A percentile compares a stretch with the other conserved stretches of the same genome.
These are phyloP conservation scores for Penaeus vannamei DNA, from an alignment of 1,140 invertebrate species.

Conservation along the genomic window DNA sequence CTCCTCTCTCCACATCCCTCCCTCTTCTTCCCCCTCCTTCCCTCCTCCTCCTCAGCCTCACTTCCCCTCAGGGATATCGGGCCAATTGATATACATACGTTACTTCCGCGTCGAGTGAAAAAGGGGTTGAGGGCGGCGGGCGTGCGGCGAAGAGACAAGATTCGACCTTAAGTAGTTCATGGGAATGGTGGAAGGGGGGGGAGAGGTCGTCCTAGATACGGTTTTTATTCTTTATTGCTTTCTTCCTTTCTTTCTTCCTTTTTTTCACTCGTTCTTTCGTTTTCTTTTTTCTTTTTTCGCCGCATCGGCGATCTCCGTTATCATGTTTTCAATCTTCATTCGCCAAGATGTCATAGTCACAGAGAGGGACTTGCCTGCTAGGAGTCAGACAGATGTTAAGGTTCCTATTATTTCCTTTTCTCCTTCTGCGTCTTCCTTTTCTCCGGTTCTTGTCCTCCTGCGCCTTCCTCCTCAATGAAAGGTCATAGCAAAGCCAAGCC, in stretches of 20 bases:
- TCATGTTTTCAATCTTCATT: constrained; percentile 17
- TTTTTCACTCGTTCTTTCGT: background rate
- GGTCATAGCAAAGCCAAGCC: too few species aligned
- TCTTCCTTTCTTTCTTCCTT: background rate
- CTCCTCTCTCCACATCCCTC: background rate
- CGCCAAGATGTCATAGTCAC: background rate
- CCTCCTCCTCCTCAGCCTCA: constrained; percentile 7
- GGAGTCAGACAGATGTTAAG: too few species aligned
- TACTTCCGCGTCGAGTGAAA: too few species aligned
- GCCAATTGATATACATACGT: too few species aligned
- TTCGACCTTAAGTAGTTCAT: too few species aligned
- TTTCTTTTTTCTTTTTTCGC: background rate
- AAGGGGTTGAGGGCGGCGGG: too few species aligned
- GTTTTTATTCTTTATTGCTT: too few species aligned
- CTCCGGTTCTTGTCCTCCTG: background rate
- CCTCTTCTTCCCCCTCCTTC: constrained; percentile 4
- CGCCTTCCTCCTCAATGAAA: background rate
- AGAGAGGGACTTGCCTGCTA: too few species aligned
- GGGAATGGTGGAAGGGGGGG: too few species aligned
- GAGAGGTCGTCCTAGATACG: too few species aligned
- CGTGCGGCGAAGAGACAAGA: too few species aligned
- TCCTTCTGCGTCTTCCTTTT: background rate
- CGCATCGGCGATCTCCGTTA: background rate
- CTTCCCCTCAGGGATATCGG: background rate
- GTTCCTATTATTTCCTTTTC: background rate